A percentile compares a stretch with the other conserved stretches of the same genome.
phyloP scores from a whole-genome alignment of 1,140 invertebrate genomes.

The Galleria mellonella region DNA sequence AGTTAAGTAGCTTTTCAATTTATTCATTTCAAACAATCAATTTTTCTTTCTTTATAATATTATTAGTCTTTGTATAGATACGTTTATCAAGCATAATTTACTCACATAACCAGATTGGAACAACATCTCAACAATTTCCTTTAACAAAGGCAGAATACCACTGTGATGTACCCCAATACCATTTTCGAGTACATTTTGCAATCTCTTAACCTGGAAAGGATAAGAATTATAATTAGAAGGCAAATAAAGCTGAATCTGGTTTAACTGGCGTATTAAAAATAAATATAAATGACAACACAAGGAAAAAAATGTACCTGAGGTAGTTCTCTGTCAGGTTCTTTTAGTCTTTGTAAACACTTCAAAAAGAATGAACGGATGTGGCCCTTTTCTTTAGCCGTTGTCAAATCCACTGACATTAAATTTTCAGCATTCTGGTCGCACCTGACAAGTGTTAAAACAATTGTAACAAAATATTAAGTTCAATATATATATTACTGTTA shows the following conservation, averaged over 20 bases:
- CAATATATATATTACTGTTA: too few species aligned
- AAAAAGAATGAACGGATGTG: constrained; percentile 90
- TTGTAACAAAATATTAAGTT: too few species aligned
- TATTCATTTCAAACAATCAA: too few species aligned
- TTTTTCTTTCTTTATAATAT: too few species aligned
- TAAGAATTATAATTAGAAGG: neutral
- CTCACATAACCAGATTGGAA: constrained; percentile 93
- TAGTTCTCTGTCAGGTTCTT: constrained; percentile 88
- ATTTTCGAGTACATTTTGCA: constrained; percentile 86
- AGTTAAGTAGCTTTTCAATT: too few species aligned
- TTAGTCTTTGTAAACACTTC: constrained; percentile 87
- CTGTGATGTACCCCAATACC: constrained; percentile 98
- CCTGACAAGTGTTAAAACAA: constrained; percentile 30
- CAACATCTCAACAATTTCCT: constrained; percentile 98
- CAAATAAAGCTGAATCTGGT: neutral
- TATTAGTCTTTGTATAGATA: too few species aligned
- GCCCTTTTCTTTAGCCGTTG: constrained; percentile 87
- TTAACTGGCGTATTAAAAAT: neutral
- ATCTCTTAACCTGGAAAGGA: constrained; percentile 75
- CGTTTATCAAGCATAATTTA: constrained; percentile 10
- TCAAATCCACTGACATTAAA: constrained; percentile 85
- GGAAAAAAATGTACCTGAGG: too few species aligned
- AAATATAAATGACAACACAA: too few species aligned
- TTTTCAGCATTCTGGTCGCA: constrained; percentile 86
- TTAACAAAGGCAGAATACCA: constrained; percentile 96